Conservation (phyloP, 2,113 vertebrate species). For the Phoxinus phoxinus region DNA sequence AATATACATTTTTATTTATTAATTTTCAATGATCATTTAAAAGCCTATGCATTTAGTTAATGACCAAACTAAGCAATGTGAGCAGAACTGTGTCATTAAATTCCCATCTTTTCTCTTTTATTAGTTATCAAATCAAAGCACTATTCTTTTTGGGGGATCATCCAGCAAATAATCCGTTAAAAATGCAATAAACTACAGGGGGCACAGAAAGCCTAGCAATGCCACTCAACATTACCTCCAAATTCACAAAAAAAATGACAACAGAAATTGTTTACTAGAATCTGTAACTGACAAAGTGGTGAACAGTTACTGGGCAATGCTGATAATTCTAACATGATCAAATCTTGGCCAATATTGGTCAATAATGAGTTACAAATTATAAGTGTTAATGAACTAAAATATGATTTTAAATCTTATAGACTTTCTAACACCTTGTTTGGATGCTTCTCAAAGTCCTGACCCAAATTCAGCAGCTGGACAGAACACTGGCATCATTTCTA, state of each 20-base stretch:
- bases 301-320: not conserved
- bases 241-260: not conserved
- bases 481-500: conserved; percentile 22
- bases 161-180: not conserved
- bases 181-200: too few relatives aligned
- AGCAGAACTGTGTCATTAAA: not conserved
- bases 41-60: not conserved
- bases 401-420: not conserved
- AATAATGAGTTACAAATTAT: not conserved
- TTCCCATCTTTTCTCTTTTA: not conserved
- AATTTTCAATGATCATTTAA: not conserved
- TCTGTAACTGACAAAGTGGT: conserved; percentile 1
- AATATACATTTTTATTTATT: not conserved
- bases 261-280: not conserved
- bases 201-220: too few relatives aligned
- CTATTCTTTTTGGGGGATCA: not conserved
- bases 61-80: not conserved
- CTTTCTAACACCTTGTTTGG: conserved; percentile 18
- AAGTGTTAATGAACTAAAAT: not conserved
- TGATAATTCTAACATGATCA: not conserved
- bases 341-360: not conserved
- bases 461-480: not conserved
- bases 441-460: not conserved
- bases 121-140: not conserved
- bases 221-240: not conserved